Base-by-base conservation (phyloP, 2,797 vertebrate species). In the Gambusia yucatana region DNA sequence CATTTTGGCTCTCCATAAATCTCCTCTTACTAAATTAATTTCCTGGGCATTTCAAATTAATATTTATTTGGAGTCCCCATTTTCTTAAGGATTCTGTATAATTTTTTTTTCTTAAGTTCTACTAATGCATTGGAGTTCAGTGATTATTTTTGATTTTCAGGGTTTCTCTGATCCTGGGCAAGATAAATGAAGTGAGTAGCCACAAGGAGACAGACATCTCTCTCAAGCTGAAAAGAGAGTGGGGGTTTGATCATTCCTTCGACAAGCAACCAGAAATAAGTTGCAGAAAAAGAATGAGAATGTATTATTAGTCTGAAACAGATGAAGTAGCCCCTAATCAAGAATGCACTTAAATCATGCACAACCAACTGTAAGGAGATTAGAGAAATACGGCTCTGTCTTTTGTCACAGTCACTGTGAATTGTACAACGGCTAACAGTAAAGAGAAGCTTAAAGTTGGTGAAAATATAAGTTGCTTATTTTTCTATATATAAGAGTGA, bases 171-270 rank as follows among this genome's bases (percentile, higher is more conserved):
- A 95, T 95, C 93, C 91, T 69, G 75, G 77, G 46, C 84, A 93
- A 94, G 93, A 96, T 90, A 89, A 93, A 96, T 95, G 93, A 94
- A 91, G 95, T 95, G 95, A n/a, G 78, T 86, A 84, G 91, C 94
- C 94, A 84, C 92, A 84, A 89, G 94, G 90, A 93, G 93, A 94
- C 92, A 93, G 91, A 89, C 90, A 72, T 86, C 90, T 94, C 88
- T 71, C 89, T 81, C 85, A 91, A 86, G 86, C 90, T 86, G 93
- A 93, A 83, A 89, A 92, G 84, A 92, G 82, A 93, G 90, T n/a
- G 25, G 39, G 36, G 63, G 20, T 41, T 25, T 17, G 59, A 93
- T 93, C 91, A 93, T 91, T 95, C 92, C 92, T 90, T 76, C 87
- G 85, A 86, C 84, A 82, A 92, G 82, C 75, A 89, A 82, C 85